phyloP scores from a whole-genome alignment of 2,797 vertebrate species.

The Lithobates sylvaticus region DNA sequence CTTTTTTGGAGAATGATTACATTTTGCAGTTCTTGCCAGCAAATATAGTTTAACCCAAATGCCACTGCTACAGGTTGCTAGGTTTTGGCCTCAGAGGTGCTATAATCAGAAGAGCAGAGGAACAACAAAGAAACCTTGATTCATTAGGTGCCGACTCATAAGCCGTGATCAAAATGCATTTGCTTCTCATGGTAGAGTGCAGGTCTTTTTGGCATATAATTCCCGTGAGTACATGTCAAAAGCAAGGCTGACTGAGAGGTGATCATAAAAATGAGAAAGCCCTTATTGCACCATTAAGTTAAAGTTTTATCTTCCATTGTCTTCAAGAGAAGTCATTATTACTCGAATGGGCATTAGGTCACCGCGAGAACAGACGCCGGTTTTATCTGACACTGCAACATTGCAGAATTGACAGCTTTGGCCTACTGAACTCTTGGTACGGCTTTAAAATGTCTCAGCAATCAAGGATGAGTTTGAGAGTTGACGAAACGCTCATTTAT shows the following conservation, averaged over 20 bases:
- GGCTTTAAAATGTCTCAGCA: slow-evolving; percentile 59
- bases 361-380: slow-evolving; percentile 47
- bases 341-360: slow-evolving; percentile 57
- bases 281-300: slow-evolving; percentile 62
- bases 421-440: slow-evolving; percentile 53
- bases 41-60: background rate
- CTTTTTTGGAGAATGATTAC: background rate
- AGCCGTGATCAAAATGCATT: slow-evolving; percentile 38
- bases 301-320: slow-evolving; percentile 59
- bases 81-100: slow-evolving; percentile 5
- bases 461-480: slow-evolving; percentile 58
- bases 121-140: slow-evolving; percentile 32
- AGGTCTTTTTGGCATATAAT: slow-evolving; percentile 46
- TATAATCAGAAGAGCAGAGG: slow-evolving; percentile 11
- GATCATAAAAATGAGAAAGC: slow-evolving; percentile 58
- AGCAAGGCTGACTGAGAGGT: slow-evolving; percentile 52
- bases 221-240: slow-evolving; percentile 46
- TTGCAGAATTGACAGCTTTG: slow-evolving; percentile 58
- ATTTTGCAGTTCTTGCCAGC: background rate
- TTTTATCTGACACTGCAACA: slow-evolving; percentile 61
- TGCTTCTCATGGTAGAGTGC: slow-evolving; percentile 18
- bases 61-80: background rate
- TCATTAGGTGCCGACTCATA: slow-evolving; percentile 31
- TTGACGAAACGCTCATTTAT: slow-evolving; percentile 58
- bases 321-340: slow-evolving; percentile 60